Evolutionary conservation across 1,140 invertebrate genomes (phyloP).

Genomic region (Camponotus floridanus): DNA sequence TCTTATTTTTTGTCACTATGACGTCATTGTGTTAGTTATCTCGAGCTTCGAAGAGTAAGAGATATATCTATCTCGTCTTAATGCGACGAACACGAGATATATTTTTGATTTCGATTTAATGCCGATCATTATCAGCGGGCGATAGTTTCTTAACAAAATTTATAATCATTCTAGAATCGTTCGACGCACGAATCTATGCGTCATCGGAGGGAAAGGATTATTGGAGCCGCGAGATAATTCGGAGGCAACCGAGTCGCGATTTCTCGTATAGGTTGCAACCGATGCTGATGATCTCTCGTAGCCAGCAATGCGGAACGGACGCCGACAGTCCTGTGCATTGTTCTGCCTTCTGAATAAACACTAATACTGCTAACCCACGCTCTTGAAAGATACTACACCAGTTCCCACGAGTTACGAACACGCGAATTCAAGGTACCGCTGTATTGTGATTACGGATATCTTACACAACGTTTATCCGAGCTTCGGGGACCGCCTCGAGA

Average conservation of each 20-base stretch:
- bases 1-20: not conserved
- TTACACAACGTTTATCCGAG: conserved; percentile 69
- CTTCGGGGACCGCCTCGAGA: conserved; percentile 55
- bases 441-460: conserved; percentile 66
- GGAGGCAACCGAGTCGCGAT: conserved; percentile 58
- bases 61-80: conserved; percentile 10
- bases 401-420: conserved; percentile 82
- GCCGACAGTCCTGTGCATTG: conserved; percentile 81
- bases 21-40: conserved; percentile 16
- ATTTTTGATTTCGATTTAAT: conserved; percentile 17
- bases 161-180: not conserved
- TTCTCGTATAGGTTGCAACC: conserved; percentile 61
- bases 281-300: conserved; percentile 80
- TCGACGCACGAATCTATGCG: not conserved
- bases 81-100: not conserved
- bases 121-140: not conserved
- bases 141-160: not conserved
- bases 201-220: not conserved
- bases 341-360: conserved; percentile 81
- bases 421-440: conserved; percentile 82
- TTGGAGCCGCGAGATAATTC: conserved; percentile 48
- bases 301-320: conserved; percentile 80
- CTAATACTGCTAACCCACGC: conserved; percentile 80
- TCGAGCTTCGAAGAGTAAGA: not conserved
- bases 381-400: conserved; percentile 82